Base-by-base conservation (phyloP, 1,140 invertebrate genomes). In the Micrasema longulum region DNA sequence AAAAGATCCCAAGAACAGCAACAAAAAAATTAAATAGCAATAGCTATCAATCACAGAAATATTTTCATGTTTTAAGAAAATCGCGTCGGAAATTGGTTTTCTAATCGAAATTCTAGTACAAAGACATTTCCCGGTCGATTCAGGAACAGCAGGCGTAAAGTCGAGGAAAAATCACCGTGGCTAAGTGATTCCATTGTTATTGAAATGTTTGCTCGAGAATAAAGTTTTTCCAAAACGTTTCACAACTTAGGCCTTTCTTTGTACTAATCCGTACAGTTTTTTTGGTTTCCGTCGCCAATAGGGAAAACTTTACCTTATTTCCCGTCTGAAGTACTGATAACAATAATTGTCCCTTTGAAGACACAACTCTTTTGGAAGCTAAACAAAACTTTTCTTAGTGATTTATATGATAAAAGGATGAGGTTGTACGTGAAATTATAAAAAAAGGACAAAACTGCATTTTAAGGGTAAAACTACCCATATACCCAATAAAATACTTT, bases 181-280 rank as follows among this genome's bases (percentile, higher is more conserved):
- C 55, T 60, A 60, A 60, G 55, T 60, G 55, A 60, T 41, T 41
- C 55, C 36, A 60, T 60, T 60, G 55, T 60, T 16, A 60, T 60
- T 60, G 55, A 60, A 60, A 60, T 60, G 55, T 60, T 60, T 60
- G 14, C 55, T 60, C 55, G 16, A 22, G 22, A 60, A 43, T 60
- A 43, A 60, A 60, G 55, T 60, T 60, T 60, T 16, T 26, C 22
- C 52, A 36, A 36, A 36, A 36, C 26, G 26, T 11, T 9, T 11
- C 31, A 14, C n/a, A 18, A 12, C 5, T 60, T 22, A 14, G 16
- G 55, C 36, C 16, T 20, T 9, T 20, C 55, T 60, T 60, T 60
- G 35, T 60, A 41, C 14, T 26, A n/a, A 38, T 41, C 36, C 18
- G 31, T 10, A 16, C 36, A 4, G 26, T 43, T 60, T 60, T 57